phyloP scores from a whole-genome alignment of 2,113 vertebrate species.

The Myotis yumanensis region DNA sequence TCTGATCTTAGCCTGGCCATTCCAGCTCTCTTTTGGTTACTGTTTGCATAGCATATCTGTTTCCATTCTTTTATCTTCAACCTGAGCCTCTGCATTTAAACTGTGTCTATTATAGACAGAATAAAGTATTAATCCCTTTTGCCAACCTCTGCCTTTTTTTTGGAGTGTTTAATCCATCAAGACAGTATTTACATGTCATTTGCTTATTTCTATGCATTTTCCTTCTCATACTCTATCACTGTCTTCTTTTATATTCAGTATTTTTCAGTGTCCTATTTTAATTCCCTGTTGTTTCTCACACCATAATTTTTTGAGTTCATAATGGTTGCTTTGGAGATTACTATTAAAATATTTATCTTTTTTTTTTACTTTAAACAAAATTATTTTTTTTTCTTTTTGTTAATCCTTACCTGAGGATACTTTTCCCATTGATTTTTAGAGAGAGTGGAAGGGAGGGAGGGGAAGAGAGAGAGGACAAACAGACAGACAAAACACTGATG shows the following conservation, averaged over 20 bases:
- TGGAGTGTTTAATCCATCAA: not conserved
- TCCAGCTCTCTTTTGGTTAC: not conserved
- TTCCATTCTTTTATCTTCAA: not conserved
- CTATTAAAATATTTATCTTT: not conserved
- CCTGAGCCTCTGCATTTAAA: not conserved
- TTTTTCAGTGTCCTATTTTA: not conserved
- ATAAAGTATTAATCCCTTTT: not conserved
- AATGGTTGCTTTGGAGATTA: not conserved
- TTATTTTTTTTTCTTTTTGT: no score
- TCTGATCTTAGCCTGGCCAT: not conserved
- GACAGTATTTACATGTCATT: not conserved
- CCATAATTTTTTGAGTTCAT: not conserved
- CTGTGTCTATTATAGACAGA: not conserved
- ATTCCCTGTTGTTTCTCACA: not conserved
- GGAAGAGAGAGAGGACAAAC: no score
- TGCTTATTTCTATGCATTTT: not conserved
- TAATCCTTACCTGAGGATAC: no score
- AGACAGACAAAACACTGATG: no score
- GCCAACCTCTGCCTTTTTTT: not conserved
- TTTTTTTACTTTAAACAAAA: no score
- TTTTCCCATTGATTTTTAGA: no score
- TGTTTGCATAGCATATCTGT: not conserved
- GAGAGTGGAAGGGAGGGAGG: no score
- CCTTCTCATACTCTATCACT: not conserved
- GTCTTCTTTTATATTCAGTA: not conserved